Conservation (phyloP, 2,888 invertebrate species). For the Cheilosia scutellata region DNA sequence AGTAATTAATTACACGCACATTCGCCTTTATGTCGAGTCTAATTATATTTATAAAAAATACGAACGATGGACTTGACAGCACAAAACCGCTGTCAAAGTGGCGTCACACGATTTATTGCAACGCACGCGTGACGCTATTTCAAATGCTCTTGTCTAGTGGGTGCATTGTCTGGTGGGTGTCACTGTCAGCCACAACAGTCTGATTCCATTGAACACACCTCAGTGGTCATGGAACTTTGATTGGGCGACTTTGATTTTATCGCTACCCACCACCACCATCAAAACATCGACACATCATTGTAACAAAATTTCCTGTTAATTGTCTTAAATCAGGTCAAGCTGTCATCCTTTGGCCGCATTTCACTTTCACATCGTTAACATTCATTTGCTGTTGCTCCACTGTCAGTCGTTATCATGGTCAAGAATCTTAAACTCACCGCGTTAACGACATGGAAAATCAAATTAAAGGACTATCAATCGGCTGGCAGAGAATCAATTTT, state of each 20-base stretch:
- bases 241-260: slow-evolving; percentile 21
- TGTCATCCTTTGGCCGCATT: slow-evolving; percentile 50
- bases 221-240: slow-evolving; percentile 39
- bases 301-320: slow-evolving; percentile 51
- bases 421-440: slow-evolving; percentile 56
- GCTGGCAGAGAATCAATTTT: slow-evolving; percentile 31
- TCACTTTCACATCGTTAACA: slow-evolving; percentile 64
- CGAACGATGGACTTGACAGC: slow-evolving; percentile 67
- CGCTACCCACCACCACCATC: slow-evolving; percentile 5
- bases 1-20: slow-evolving; percentile 75
- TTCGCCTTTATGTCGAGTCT: slow-evolving; percentile 70
- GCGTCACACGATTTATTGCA: slow-evolving; percentile 75
- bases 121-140: slow-evolving; percentile 72
- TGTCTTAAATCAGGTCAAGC: slow-evolving; percentile 67
- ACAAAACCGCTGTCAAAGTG: slow-evolving; percentile 72
- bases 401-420: slow-evolving; percentile 50
- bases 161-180: slow-evolving; percentile 4
- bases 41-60: slow-evolving; percentile 53
- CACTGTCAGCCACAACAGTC: neutral
- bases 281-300: slow-evolving; percentile 13
- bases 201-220: neutral
- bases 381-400: slow-evolving; percentile 4
- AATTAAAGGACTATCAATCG: slow-evolving; percentile 66
- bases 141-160: slow-evolving; percentile 28
- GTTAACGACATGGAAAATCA: slow-evolving; percentile 64